Evolutionary conservation across 2,113 vertebrate species (phyloP).

Genomic region (Leucosticte australis): DNA sequence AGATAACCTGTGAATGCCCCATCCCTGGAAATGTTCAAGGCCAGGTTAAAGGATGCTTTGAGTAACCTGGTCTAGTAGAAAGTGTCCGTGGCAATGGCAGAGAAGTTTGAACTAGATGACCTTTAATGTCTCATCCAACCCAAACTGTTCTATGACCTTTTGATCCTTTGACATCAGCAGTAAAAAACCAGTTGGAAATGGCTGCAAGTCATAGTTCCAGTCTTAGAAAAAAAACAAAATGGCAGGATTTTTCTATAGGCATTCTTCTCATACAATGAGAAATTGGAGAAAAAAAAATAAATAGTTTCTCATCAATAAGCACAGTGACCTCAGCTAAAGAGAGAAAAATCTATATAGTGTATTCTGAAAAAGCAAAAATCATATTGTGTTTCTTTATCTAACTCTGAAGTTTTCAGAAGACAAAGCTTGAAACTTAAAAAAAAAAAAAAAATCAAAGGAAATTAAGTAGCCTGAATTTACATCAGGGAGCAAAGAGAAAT

Average conservation of each 20-base stretch:
- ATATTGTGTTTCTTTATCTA: background rate
- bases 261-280: background rate
- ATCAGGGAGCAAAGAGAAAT: slow-evolving; percentile 53
- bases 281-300: background rate
- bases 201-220: background rate
- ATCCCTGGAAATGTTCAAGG: background rate
- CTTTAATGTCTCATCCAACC: background rate
- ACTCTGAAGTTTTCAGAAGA: background rate
- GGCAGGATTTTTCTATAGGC: background rate
- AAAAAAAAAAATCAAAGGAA: background rate
- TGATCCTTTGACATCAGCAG: background rate
- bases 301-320: background rate
- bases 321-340: background rate
- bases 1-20: background rate
- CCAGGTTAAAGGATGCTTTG: rapidly evolving
- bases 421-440: background rate
- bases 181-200: background rate
- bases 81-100: background rate
- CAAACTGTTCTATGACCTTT: background rate
- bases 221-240: background rate
- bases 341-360: background rate
- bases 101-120: background rate
- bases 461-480: background rate
- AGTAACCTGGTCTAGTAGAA: background rate
- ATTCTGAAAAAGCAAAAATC: background rate